Percentiles rank a stretch among this genome's conserved stretches.
These are phyloP conservation scores for Itoplectis maculator DNA, from an alignment of 2,888 invertebrate genomes.

Conservation along the genomic window DNA sequence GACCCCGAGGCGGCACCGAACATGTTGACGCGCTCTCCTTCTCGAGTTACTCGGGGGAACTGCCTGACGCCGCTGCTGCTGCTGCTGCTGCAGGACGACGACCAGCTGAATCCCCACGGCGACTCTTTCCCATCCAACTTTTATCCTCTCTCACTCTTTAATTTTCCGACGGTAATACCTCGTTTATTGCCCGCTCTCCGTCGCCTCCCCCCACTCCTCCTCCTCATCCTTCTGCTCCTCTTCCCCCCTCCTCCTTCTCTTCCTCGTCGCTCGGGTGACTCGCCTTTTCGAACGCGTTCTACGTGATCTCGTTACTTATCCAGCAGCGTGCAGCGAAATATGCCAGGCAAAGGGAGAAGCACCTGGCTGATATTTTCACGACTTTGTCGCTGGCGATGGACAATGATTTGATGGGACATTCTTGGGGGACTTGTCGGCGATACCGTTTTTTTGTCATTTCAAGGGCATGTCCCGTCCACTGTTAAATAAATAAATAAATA, in stretches of 20 bases:
- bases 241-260: background rate
- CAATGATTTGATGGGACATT: too few species aligned
- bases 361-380: too few species aligned
- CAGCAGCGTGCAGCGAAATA: constrained; percentile 16
- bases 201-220: background rate
- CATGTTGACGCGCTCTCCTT: constrained; percentile 68
- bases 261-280: background rate
- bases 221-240: constrained; percentile 10
- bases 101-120: constrained; percentile 40
- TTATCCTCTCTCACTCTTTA: constrained; percentile 19
- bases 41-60: constrained; percentile 69
- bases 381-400: too few species aligned
- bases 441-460: too few species aligned
- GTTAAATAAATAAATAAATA: too few species aligned
- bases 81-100: constrained; percentile 59
- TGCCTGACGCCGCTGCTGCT: constrained; percentile 48
- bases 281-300: constrained; percentile 23
- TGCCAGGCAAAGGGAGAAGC: too few species aligned
- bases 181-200: constrained; percentile 34
- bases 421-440: too few species aligned
- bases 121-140: constrained; percentile 32
- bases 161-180: constrained; percentile 48
- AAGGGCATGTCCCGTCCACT: too few species aligned
- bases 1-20: constrained; percentile 62
- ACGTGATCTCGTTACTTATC: constrained; percentile 50